These are phyloP conservation scores for Odobenus rosmarus DNA, from an alignment of 2,113 vertebrate species.

Conservation along the genomic window DNA sequence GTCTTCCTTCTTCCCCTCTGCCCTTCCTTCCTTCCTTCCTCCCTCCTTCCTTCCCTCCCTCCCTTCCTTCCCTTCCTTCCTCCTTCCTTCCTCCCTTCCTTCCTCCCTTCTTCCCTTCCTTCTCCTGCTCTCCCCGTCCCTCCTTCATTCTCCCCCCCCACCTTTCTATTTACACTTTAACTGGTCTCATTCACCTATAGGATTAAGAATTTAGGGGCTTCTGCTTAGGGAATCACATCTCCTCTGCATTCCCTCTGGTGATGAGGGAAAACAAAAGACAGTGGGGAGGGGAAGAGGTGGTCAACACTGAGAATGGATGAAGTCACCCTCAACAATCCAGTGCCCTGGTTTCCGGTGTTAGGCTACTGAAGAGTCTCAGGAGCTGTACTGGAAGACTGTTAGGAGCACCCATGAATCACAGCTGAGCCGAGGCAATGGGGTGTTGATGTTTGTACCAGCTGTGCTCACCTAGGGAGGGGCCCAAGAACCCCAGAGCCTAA, in stretches of 20 bases:
- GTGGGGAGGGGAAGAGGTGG: background rate
- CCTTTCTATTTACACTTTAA: background rate
- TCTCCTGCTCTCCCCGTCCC: background rate
- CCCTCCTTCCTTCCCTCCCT: background rate
- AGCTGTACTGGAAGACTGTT: background rate
- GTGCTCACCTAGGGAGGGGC: background rate
- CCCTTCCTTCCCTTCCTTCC: background rate
- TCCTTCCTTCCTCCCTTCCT: background rate
- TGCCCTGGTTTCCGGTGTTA: background rate
- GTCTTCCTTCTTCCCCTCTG: background rate
- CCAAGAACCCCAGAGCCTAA: too few relatives aligned
- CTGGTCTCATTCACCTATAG: background rate
- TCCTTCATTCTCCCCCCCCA: background rate
- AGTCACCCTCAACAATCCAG: background rate
- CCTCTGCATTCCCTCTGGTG: background rate
- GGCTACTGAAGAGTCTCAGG: background rate
- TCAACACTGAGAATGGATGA: background rate
- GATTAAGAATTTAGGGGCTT: background rate
- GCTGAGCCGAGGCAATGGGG: background rate
- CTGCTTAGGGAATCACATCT: background rate
- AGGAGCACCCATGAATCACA: background rate
- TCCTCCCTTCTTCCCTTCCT: background rate
- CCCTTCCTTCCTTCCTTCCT: rapidly evolving
- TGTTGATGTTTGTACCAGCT: background rate
- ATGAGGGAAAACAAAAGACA: background rate